Evolutionary conservation across 2,113 vertebrate genomes (phyloP).

Genomic region (Taurulus bubalis): DNA sequence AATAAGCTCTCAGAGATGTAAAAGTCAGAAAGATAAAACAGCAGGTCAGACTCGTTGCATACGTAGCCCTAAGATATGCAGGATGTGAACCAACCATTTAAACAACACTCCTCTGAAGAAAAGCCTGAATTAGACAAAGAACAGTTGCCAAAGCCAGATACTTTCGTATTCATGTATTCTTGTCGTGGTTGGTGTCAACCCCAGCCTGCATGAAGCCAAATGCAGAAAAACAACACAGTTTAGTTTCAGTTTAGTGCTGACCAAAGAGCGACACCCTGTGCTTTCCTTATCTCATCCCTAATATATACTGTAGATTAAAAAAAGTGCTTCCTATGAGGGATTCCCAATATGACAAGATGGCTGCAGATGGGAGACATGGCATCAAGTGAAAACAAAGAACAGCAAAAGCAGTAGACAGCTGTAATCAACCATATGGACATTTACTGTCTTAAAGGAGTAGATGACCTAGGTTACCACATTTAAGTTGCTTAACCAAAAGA

Average conservation of each 20-base stretch:
- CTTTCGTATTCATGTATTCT: background rate
- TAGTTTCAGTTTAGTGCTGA: too few species aligned
- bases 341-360: background rate
- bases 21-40: conserved; percentile 12
- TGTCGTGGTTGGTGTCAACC: background rate
- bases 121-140: background rate
- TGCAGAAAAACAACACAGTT: background rate
- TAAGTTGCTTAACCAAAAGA: conserved; percentile 10
- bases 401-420: conserved; percentile 16
- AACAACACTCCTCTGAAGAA: background rate
- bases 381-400: conserved; percentile 15
- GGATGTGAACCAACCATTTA: background rate
- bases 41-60: conserved; percentile 10
- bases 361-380: conserved; percentile 20
- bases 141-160: background rate
- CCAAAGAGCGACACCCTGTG: background rate
- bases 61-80: background rate
- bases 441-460: conserved; percentile 13
- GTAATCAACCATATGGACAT: conserved; percentile 15
- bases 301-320: background rate
- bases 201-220: conserved; percentile 3
- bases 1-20: conserved; percentile 2
- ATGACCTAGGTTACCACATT: conserved; percentile 10
- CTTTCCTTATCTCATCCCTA: background rate
- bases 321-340: background rate